phyloP scores from a whole-genome alignment of 2,797 vertebrate species.

The Syngnathus acus region DNA sequence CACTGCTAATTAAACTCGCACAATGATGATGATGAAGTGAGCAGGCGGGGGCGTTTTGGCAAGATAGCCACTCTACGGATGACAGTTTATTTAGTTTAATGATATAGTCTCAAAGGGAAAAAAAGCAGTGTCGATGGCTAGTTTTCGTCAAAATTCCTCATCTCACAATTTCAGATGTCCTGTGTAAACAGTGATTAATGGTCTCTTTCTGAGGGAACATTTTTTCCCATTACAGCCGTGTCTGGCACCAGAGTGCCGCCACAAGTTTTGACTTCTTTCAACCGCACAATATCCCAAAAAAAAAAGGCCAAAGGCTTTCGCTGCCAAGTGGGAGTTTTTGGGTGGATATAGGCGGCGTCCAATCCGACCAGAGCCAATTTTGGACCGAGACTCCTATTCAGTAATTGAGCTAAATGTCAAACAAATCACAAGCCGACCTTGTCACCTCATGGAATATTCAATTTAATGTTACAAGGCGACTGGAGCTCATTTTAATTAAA shows the following conservation, averaged over 20 bases:
- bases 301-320: conserved; percentile 15
- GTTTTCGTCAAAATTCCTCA: conserved; percentile 24
- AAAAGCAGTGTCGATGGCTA: not conserved
- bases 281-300: conserved; percentile 32
- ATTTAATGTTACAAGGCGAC: not conserved
- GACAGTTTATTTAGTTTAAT: conserved; percentile 2
- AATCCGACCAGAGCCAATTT: conserved; percentile 22
- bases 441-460: conserved; percentile 9
- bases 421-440: conserved; percentile 30
- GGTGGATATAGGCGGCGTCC: conserved; percentile 28
- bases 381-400: conserved; percentile 23
- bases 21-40: not conserved
- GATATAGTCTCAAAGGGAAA: not conserved
- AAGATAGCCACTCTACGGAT: not conserved
- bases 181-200: conserved; percentile 37
- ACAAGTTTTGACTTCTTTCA: conserved; percentile 39
- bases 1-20: conserved; percentile 2
- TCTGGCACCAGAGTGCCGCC: conserved; percentile 34
- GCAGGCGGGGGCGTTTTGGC: not conserved
- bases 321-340: conserved; percentile 22
- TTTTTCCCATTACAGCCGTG: conserved; percentile 31
- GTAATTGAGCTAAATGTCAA: conserved; percentile 28
- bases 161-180: conserved; percentile 33
- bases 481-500: not conserved
- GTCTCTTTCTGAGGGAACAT: conserved; percentile 25